Evolutionary conservation across 1,140 invertebrate species (phyloP).

Genomic region (Littorina saxatilis): DNA sequence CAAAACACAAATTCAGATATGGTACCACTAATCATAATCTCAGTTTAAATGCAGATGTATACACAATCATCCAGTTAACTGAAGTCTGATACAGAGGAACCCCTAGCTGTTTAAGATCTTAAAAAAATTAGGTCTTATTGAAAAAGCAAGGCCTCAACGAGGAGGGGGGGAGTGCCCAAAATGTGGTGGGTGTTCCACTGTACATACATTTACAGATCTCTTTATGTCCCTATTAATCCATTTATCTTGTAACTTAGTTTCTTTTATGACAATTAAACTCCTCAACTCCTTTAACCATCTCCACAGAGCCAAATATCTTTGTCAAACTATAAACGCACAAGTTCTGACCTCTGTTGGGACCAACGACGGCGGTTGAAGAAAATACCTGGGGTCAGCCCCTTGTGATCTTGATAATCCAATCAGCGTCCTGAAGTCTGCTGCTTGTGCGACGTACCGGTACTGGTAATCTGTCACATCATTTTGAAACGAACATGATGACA

Average conservation of each 20-base stretch:
- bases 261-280: too few relatives aligned
- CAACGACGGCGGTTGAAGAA: constrained; percentile 58
- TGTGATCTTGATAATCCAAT: constrained; percentile 61
- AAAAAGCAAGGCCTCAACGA: background rate
- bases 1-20: background rate
- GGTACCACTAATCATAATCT: too few relatives aligned
- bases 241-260: too few relatives aligned
- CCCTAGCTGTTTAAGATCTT: background rate
- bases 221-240: too few relatives aligned
- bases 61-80: background rate
- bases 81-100: background rate
- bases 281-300: too few relatives aligned
- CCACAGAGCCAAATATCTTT: too few relatives aligned
- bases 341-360: constrained; percentile 49
- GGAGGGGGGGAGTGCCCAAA: too few relatives aligned
- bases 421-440: constrained; percentile 56
- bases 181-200: too few relatives aligned
- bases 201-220: too few relatives aligned
- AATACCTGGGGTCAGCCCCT: constrained; percentile 56
- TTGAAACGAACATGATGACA: too few relatives aligned
- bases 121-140: background rate
- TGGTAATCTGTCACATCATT: constrained; percentile 56
- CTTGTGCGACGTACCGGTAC: constrained; percentile 63
- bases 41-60: background rate
- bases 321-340: background rate